Percentiles rank a stretch among this genome's conserved stretches.
phyloP scores from a whole-genome alignment of 2,113 vertebrate species.

The Syngnathoides biaculeatus region DNA sequence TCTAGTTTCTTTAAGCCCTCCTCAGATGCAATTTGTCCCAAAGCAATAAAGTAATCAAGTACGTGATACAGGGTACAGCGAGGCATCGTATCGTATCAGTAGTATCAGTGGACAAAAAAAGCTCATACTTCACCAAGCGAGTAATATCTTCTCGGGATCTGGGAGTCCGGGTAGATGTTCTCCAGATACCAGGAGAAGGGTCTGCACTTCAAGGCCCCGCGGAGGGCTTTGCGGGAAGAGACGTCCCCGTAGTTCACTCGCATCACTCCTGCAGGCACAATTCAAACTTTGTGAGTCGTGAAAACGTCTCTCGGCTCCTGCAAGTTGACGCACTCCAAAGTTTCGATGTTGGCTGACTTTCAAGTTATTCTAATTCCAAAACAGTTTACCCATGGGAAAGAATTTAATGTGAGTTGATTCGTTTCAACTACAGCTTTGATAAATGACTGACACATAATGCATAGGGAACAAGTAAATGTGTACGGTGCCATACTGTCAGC shows the following conservation, averaged over 20 bases:
- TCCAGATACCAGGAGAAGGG: slow-evolving; percentile 99
- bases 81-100: slow-evolving; percentile 21
- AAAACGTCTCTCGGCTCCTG: too few species aligned
- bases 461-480: not conserved
- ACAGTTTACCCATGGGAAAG: not conserved
- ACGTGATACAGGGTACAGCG: slow-evolving; percentile 17
- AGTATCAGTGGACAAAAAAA: slow-evolving; percentile 48
- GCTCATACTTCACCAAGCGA: slow-evolving; percentile 93
- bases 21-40: slow-evolving; percentile 25
- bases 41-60: slow-evolving; percentile 12
- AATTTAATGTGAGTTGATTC: not conserved
- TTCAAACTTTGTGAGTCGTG: not conserved
- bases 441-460: not conserved
- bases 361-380: not conserved
- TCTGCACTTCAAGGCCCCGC: slow-evolving; percentile 85
- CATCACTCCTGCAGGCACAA: slow-evolving; percentile 82
- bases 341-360: not conserved
- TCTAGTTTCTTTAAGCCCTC: slow-evolving; percentile 24
- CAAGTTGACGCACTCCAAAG: not conserved
- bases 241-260: slow-evolving; percentile 95
- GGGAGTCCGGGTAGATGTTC: slow-evolving; percentile 94
- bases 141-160: slow-evolving; percentile 95
- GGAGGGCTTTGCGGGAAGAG: slow-evolving; percentile 83
- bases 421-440: not conserved
- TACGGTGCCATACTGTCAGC: not conserved